Conservation (phyloP, 2,113 vertebrate species). For the Crotalus horridus region DNA sequence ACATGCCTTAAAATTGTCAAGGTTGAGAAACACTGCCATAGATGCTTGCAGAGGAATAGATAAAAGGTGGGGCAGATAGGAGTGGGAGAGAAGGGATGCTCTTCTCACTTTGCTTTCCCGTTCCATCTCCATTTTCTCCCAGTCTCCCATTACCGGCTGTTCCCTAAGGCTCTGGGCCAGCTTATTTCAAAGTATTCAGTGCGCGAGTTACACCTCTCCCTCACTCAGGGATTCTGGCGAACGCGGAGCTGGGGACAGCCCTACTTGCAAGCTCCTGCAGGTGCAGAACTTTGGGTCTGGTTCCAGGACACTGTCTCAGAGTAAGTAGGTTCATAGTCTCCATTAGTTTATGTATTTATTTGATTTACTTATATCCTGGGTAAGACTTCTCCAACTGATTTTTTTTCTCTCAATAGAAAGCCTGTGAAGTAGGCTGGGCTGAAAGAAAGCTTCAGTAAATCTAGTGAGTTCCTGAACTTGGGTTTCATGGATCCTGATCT, state of each 20-base stretch:
- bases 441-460: not conserved
- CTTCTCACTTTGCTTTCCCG: not conserved
- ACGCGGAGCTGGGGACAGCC: slow-evolving; percentile 92
- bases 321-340: slow-evolving; percentile 72
- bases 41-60: no score
- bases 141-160: slow-evolving; percentile 95
- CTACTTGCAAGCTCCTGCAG: slow-evolving; percentile 82
- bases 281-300: slow-evolving; percentile 90
- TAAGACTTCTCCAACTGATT: not conserved
- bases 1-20: no score
- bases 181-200: slow-evolving; percentile 91
- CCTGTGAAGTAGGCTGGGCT: not conserved
- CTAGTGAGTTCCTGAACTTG: not conserved
- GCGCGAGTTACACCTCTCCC: slow-evolving; percentile 86
- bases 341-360: not conserved
- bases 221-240: slow-evolving; percentile 91
- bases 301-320: slow-evolving; percentile 88
- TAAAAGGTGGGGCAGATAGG: not conserved
- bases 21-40: no score
- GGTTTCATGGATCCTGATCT: not conserved
- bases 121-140: not conserved
- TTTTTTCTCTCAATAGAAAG: not conserved
- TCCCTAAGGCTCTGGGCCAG: slow-evolving; percentile 92
- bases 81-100: not conserved
- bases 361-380: not conserved